phyloP scores from a whole-genome alignment of 1,140 invertebrate genomes.

The Pogonomyrmex barbatus region DNA sequence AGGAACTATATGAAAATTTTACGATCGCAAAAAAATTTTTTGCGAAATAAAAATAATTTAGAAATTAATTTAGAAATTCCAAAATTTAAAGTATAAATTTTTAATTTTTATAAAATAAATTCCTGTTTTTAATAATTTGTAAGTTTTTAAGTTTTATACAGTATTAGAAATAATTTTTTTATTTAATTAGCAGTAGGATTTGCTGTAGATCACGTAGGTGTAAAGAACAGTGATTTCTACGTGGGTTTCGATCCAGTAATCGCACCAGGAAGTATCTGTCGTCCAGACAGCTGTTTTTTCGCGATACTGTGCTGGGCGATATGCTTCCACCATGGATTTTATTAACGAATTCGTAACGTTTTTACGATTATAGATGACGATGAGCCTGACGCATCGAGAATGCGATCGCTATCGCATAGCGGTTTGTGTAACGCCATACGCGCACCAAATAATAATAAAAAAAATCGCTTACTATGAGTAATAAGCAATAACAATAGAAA shows the following conservation, averaged over 20 bases:
- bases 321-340: constrained; percentile 7
- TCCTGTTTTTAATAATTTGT: neutral
- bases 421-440: constrained; percentile 32
- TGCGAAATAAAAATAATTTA: neutral
- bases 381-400: neutral
- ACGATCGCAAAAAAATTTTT: neutral
- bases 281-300: constrained; percentile 9
- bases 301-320: neutral
- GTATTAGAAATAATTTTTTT: neutral
- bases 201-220: constrained; percentile 18
- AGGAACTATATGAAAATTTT: neutral
- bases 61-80: neutral
- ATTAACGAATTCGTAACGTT: constrained; percentile 45
- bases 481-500: constrained; percentile 11
- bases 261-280: constrained; percentile 47
- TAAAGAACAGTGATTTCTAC: constrained; percentile 31
- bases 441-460: constrained; percentile 7
- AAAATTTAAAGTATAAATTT: neutral
- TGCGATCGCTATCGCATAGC: constrained; percentile 38
- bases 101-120: neutral
- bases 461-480: neutral
- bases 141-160: neutral
- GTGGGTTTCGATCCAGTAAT: constrained; percentile 3
- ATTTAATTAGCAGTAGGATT: constrained; percentile 22
- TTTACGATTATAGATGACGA: constrained; percentile 37